A percentile compares a stretch with the other conserved stretches of the same genome.
These are phyloP conservation scores for Caenorhabditis sinica DNA, from an alignment of 2,888 invertebrate genomes.

Conservation along the genomic window DNA sequence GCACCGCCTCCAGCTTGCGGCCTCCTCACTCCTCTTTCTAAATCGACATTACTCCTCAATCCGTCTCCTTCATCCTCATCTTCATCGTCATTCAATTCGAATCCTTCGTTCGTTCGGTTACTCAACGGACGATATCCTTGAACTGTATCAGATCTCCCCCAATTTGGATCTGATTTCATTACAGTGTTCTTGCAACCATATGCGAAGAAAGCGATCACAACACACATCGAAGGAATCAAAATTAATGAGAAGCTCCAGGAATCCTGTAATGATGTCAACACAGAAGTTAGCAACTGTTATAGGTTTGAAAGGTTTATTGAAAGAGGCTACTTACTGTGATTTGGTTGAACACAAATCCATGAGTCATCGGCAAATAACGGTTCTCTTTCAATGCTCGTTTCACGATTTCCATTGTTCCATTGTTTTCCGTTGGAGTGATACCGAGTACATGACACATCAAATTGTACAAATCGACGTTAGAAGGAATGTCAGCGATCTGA, in stretches of 20 bases:
- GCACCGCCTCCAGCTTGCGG: slow-evolving; percentile 43
- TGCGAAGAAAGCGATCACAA: slow-evolving; percentile 71
- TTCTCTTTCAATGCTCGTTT: slow-evolving; percentile 61
- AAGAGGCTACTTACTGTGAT: slow-evolving; percentile 50
- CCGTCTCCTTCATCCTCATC: slow-evolving; percentile 56
- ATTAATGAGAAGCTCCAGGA: slow-evolving; percentile 71
- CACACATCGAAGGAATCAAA: slow-evolving; percentile 70
- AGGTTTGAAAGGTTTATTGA: not conserved
- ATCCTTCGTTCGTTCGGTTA: slow-evolving; percentile 56
- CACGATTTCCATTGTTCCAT: slow-evolving; percentile 80
- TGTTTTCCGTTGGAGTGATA: slow-evolving; percentile 85
- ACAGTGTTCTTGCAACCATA: slow-evolving; percentile 73
- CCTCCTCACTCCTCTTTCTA: slow-evolving; percentile 35
- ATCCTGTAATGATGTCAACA: slow-evolving; percentile 64
- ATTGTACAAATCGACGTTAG: slow-evolving; percentile 88
- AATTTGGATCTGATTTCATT: slow-evolving; percentile 64
- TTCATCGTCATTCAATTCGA: slow-evolving; percentile 54
- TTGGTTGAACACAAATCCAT: slow-evolving; percentile 57
- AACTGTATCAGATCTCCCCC: slow-evolving; percentile 61
- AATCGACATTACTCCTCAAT: slow-evolving; percentile 16
- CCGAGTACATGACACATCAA: slow-evolving; percentile 87
- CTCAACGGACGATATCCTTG: slow-evolving; percentile 66
- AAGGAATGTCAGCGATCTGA: slow-evolving; percentile 85
- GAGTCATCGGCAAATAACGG: slow-evolving; percentile 34
- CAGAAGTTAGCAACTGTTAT: too few relatives aligned